These are phyloP conservation scores for Morphnarchus princeps DNA, from an alignment of 2,113 vertebrate genomes.

Conservation along the genomic window DNA sequence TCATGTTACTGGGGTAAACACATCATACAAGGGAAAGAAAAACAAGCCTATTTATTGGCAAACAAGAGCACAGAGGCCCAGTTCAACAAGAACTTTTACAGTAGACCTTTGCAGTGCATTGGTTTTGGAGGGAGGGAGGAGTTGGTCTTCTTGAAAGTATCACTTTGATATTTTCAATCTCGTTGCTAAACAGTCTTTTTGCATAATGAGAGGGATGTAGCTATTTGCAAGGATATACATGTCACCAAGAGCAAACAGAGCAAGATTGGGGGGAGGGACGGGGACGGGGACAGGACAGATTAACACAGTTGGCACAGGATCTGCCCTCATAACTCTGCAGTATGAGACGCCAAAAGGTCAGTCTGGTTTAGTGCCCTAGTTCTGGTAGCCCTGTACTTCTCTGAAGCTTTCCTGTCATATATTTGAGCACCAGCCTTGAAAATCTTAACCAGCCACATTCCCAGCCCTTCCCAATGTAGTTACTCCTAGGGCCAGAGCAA, in stretches of 20 bases:
- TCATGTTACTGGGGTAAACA: conserved; percentile 9
- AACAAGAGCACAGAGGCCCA: neutral
- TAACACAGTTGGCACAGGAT: neutral
- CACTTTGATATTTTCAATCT: neutral
- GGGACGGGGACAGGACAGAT: neutral
- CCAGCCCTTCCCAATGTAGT: neutral
- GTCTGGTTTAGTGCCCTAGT: neutral
- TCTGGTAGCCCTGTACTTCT: neutral
- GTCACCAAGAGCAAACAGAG: neutral
- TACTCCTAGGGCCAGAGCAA: neutral
- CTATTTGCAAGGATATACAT: neutral
- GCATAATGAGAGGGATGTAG: neutral
- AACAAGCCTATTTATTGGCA: neutral
- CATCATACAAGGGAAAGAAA: neutral
- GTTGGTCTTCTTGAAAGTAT: neutral
- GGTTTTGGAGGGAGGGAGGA: neutral
- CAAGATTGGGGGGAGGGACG: neutral
- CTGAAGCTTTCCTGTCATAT: neutral
- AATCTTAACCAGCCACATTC: neutral
- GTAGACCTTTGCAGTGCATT: neutral
- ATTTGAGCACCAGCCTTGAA: neutral
- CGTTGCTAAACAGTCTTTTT: neutral
- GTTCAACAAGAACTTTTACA: neutral
- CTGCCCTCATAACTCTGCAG: neutral
- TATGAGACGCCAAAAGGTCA: neutral